These are phyloP conservation scores for Oxycera nigricornis DNA, from an alignment of 2,888 invertebrate genomes.

Conservation along the genomic window DNA sequence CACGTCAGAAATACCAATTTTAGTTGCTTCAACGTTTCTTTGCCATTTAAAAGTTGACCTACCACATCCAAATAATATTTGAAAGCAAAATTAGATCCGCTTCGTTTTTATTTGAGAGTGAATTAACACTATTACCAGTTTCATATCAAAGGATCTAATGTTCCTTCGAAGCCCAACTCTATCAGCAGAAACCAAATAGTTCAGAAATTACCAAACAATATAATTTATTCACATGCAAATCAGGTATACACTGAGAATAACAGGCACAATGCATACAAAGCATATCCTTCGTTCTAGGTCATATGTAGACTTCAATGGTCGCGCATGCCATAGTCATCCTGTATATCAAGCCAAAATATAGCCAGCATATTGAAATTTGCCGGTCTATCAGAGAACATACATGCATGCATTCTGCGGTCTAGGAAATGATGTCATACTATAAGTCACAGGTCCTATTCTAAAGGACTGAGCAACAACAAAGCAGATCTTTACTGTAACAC, in stretches of 20 bases:
- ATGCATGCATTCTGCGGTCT: neutral
- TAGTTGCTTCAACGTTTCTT: no score
- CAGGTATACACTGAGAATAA: neutral
- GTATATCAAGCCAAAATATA: neutral
- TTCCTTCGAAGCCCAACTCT: no score
- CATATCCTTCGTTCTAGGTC: neutral
- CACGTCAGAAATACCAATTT: no score
- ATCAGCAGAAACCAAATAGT: neutral
- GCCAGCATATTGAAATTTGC: neutral
- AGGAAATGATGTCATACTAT: neutral
- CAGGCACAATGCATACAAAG: neutral
- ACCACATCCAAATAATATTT: no score
- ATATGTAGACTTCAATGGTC: neutral
- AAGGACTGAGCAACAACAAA: neutral
- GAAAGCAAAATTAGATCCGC: no score
- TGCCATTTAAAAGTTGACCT: no score
- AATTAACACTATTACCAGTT: no score
- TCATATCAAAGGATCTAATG: no score
- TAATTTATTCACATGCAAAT: neutral
- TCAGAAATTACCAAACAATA: neutral
- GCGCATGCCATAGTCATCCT: neutral
- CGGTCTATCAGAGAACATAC: neutral
- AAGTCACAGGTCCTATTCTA: neutral
- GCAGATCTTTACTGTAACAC: neutral
- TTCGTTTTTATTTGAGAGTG: no score